A percentile compares a stretch with the other conserved stretches of the same genome.
These are phyloP conservation scores for Epinephelus coioides DNA, from an alignment of 2,797 vertebrate genomes.

Conservation along the genomic window DNA sequence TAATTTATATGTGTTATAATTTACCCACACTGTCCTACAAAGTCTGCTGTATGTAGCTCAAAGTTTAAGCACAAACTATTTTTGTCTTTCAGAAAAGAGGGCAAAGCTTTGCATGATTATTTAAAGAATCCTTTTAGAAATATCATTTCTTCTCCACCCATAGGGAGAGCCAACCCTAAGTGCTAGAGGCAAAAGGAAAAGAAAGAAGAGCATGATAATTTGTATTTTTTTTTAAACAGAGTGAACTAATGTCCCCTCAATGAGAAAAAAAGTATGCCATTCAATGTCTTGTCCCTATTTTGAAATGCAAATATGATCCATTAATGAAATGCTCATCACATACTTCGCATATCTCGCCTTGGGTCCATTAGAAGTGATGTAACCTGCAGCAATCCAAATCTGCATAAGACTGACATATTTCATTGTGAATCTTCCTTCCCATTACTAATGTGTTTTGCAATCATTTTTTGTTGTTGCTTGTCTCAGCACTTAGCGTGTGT, in stretches of 20 bases:
- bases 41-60: not conserved
- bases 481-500: constrained; percentile 28
- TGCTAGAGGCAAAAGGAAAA: constrained; percentile 25
- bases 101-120: constrained; percentile 18
- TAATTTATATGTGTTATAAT: not conserved
- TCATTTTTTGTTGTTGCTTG: constrained; percentile 12
- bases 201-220: constrained; percentile 12
- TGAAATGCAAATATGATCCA: constrained; percentile 61
- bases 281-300: constrained; percentile 43
- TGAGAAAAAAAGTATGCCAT: constrained; percentile 27
- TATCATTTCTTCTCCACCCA: not conserved
- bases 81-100: constrained; percentile 19
- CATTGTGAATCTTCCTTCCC: constrained; percentile 33
- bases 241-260: constrained; percentile 36
- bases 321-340: constrained; percentile 55
- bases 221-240: constrained; percentile 22
- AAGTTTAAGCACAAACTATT: constrained; percentile 1
- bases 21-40: not conserved
- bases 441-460: constrained; percentile 24
- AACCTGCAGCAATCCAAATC: constrained; percentile 60
- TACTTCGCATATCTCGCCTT: constrained; percentile 22
- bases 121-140: not conserved
- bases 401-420: constrained; percentile 49
- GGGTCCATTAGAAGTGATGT: constrained; percentile 62
- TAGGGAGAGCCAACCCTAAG: constrained; percentile 12